A percentile compares a stretch with the other conserved stretches of the same genome.
Conservation (phyloP, 35 echinoderm and acorn worm species). For the Chiridota heheva region DNA sequence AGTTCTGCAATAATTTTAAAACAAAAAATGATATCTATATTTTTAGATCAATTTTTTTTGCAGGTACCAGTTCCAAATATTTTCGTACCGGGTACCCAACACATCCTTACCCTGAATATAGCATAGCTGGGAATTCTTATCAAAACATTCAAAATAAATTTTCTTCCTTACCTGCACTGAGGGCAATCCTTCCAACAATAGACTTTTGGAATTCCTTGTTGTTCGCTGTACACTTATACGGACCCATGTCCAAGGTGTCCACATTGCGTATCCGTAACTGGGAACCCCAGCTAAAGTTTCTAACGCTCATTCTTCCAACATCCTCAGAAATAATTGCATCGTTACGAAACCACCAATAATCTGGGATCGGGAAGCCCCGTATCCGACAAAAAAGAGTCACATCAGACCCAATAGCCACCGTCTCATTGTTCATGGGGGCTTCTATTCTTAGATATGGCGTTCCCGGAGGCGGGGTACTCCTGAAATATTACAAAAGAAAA, state of each 20-base stretch:
- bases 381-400: constrained; percentile 75
- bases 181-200: constrained; percentile 50
- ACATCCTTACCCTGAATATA: too few relatives aligned
- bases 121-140: too few relatives aligned
- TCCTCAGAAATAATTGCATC: constrained; percentile 55
- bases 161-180: constrained; percentile 78
- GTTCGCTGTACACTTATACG: constrained; percentile 82
- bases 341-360: constrained; percentile 87
- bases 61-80: too few relatives aligned
- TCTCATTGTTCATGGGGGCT: constrained; percentile 82
- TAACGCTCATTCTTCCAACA: constrained; percentile 59
- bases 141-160: too few relatives aligned
- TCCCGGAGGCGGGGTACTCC: constrained; percentile 62
- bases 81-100: too few relatives aligned
- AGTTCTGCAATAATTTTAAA: too few relatives aligned
- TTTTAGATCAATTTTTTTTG: too few relatives aligned
- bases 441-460: constrained; percentile 60
- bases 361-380: constrained; percentile 67
- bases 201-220: constrained; percentile 57
- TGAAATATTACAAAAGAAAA: too few relatives aligned
- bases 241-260: constrained; percentile 67
- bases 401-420: constrained; percentile 54
- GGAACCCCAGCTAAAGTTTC: constrained; percentile 73
- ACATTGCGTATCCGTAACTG: constrained; percentile 77
- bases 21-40: too few relatives aligned